phyloP scores from a whole-genome alignment of 2,113 vertebrate genomes.

The Diglossa brunneiventris region DNA sequence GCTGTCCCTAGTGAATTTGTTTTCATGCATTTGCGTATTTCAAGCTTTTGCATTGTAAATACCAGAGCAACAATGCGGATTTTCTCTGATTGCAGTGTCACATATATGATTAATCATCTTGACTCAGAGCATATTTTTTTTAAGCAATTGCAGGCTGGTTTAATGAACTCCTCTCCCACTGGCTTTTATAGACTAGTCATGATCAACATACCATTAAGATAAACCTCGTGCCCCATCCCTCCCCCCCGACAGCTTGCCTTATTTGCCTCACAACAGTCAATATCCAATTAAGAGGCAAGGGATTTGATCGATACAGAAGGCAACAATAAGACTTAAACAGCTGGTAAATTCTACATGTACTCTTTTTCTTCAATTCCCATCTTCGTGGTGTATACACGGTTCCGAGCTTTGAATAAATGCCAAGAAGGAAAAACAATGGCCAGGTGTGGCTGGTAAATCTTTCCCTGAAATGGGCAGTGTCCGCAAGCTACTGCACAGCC shows the following conservation, averaged over 20 bases:
- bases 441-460: not conserved
- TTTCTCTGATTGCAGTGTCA: slow-evolving; percentile 34
- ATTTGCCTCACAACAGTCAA: slow-evolving; percentile 65
- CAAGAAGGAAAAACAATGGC: not conserved
- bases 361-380: not conserved
- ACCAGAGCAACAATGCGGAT: slow-evolving; percentile 19
- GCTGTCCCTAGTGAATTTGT: slow-evolving; percentile 33
- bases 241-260: slow-evolving; percentile 26
- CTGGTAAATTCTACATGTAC: slow-evolving; percentile 1
- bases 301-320: slow-evolving; percentile 47
- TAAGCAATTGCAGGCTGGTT: slow-evolving; percentile 35
- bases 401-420: not conserved
- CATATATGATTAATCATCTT: slow-evolving; percentile 53
- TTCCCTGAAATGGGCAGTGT: not conserved
- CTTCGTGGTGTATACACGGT: not conserved
- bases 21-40: slow-evolving; percentile 31
- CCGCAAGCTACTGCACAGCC: not conserved
- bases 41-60: slow-evolving; percentile 1
- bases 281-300: slow-evolving; percentile 55
- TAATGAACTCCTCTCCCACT: slow-evolving; percentile 56
- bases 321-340: slow-evolving; percentile 45
- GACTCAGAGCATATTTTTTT: slow-evolving; percentile 41
- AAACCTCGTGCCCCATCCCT: not conserved
- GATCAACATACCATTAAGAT: slow-evolving; percentile 30
- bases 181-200: slow-evolving; percentile 55